Evolutionary conservation across 1,140 invertebrate genomes (phyloP).

Genomic region (Lordiphosa stackelbergi): DNA sequence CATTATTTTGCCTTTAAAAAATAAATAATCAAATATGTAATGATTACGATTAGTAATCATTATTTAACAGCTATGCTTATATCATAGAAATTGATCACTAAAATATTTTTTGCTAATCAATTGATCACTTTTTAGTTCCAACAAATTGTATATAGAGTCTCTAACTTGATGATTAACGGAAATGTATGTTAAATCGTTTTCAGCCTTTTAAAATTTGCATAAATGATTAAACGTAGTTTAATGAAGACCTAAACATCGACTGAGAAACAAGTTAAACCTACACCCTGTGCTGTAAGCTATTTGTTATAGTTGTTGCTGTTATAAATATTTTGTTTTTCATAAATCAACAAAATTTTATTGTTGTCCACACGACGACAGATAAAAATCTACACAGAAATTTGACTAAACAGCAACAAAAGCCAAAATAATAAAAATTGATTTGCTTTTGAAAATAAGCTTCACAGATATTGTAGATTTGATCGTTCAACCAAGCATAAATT

Average conservation of each 20-base stretch:
- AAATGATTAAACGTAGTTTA: slow-evolving; percentile 70
- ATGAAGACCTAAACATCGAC: slow-evolving; percentile 52
- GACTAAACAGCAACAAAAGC: slow-evolving; percentile 68
- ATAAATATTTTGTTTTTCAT: slow-evolving; percentile 47
- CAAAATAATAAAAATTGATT: slow-evolving; percentile 62
- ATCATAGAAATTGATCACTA: too few species aligned
- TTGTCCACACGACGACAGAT: slow-evolving; percentile 52
- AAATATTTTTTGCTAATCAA: not conserved
- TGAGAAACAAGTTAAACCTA: slow-evolving; percentile 48
- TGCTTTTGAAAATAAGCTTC: slow-evolving; percentile 25
- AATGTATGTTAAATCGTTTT: too few species aligned
- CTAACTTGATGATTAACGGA: too few species aligned
- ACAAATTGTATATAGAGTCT: too few species aligned
- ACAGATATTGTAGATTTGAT: too few species aligned
- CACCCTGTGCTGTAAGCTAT: slow-evolving; percentile 24
- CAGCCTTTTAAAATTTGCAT: slow-evolving; percentile 46
- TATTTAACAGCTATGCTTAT: too few species aligned
- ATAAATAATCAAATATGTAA: too few species aligned
- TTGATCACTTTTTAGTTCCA: slow-evolving; percentile 5
- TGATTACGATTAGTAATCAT: too few species aligned
- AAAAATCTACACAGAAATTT: slow-evolving; percentile 65
- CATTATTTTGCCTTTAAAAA: too few species aligned
- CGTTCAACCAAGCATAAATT: slow-evolving; percentile 24
- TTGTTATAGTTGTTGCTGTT: too few species aligned
- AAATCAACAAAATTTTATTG: slow-evolving; percentile 73